These are phyloP conservation scores for Zaprionus davidi DNA, from an alignment of 1,140 invertebrate species.

Conservation along the genomic window DNA sequence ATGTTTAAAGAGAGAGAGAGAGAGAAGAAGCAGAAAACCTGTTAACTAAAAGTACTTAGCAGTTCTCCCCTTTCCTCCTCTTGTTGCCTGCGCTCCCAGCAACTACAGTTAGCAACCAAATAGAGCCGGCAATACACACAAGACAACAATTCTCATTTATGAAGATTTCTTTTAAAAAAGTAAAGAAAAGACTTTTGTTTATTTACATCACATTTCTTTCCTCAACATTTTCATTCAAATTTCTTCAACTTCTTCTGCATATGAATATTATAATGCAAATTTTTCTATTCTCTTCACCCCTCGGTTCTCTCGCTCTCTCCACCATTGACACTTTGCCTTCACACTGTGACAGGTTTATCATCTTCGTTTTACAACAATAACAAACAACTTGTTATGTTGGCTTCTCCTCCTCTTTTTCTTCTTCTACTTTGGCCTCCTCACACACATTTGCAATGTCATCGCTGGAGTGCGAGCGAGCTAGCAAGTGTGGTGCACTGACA, in stretches of 20 bases:
- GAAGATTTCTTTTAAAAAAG: slow-evolving; percentile 48
- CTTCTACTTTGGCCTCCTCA: slow-evolving; percentile 27
- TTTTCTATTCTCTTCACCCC: slow-evolving; percentile 38
- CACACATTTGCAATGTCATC: slow-evolving; percentile 21
- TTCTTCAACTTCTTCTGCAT: slow-evolving; percentile 54
- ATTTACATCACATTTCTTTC: slow-evolving; percentile 57
- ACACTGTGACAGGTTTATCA: slow-evolving; percentile 60
- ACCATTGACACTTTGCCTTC: neutral
- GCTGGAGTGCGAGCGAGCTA: slow-evolving; percentile 2
- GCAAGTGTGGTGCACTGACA: slow-evolving; percentile 39
- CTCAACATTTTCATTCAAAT: slow-evolving; percentile 56
- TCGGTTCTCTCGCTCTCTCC: neutral
- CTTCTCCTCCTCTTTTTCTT: slow-evolving; percentile 35
- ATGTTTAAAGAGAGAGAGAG: neutral
- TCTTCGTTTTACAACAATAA: slow-evolving; percentile 41
- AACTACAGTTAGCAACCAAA: slow-evolving; percentile 56
- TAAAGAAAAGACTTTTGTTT: no score
- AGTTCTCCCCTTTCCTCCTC: neutral
- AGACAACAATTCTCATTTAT: slow-evolving; percentile 74
- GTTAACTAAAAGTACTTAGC: slow-evolving; percentile 42
- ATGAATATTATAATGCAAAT: slow-evolving; percentile 72
- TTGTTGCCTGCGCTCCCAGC: neutral
- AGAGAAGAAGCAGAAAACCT: neutral
- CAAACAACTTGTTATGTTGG: slow-evolving; percentile 64
- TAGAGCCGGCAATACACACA: slow-evolving; percentile 36